phyloP scores from a whole-genome alignment of 2,888 invertebrate species.

The Neoascia interrupta region DNA sequence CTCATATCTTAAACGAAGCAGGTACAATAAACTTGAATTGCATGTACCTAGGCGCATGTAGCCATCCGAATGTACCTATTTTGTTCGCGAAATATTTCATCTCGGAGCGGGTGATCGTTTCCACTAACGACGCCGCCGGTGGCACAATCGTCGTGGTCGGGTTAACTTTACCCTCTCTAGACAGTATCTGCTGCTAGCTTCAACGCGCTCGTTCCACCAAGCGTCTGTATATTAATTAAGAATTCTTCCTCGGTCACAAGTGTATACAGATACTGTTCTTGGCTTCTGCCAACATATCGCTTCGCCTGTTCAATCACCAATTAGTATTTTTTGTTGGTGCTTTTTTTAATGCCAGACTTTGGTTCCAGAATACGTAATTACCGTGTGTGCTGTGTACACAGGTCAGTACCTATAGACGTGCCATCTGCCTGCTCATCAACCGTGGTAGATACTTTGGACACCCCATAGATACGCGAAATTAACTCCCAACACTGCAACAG shows the following conservation, averaged over 20 bases:
- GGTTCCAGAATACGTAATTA: conserved; percentile 13
- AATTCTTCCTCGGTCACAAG: conserved; percentile 37
- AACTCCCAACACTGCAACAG: background rate
- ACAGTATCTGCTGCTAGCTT: background rate
- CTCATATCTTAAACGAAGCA: no score
- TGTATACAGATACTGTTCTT: background rate
- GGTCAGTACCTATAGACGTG: conserved; percentile 19
- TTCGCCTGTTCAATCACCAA: conserved; percentile 57
- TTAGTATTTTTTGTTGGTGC: conserved; percentile 48
- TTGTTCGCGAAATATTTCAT: no score
- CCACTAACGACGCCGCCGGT: conserved; percentile 8
- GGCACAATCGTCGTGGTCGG: conserved; percentile 11
- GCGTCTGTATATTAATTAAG: conserved; percentile 44
- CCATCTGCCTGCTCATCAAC: conserved; percentile 39
- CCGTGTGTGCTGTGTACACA: background rate
- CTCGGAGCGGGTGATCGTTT: conserved; percentile 2
- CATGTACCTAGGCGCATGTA: no score
- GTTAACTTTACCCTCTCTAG: conserved; percentile 18
- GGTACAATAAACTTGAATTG: no score
- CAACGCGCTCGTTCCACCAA: no score
- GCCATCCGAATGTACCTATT: no score
- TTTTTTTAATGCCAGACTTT: conserved; percentile 35
- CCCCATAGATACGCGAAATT: background rate
- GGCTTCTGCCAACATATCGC: conserved; percentile 13
- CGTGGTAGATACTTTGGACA: conserved; percentile 18